A percentile compares a stretch with the other conserved stretches of the same genome.
Conservation (phyloP, 2,888 invertebrate genomes). For the Ichneumoninae sp. region DNA sequence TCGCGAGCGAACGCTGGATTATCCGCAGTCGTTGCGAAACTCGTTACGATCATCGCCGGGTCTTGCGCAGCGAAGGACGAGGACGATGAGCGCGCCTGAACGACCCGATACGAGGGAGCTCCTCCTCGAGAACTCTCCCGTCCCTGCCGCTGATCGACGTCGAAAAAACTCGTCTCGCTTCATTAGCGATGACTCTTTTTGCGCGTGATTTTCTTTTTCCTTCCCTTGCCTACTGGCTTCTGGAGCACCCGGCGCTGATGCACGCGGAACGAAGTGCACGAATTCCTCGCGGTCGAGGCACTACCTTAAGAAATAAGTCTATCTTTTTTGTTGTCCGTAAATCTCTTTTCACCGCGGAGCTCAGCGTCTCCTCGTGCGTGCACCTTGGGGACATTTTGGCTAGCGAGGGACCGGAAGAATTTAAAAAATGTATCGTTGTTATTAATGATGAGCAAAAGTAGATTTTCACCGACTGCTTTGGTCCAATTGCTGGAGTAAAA, state of each 20-base stretch:
- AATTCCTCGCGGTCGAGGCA: constrained; percentile 59
- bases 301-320: neutral
- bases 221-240: constrained; percentile 8
- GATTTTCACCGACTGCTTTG: neutral
- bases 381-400: neutral
- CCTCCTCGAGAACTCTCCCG: constrained; percentile 1
- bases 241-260: constrained; percentile 41
- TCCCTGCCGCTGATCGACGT: constrained; percentile 60
- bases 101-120: constrained; percentile 29
- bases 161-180: constrained; percentile 78
- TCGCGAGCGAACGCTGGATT: constrained; percentile 48
- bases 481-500: too few relatives aligned
- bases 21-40: constrained; percentile 51
- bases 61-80: neutral
- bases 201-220: constrained; percentile 7
- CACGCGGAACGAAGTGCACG: constrained; percentile 63
- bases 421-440: neutral
- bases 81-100: constrained; percentile 33
- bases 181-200: constrained; percentile 75
- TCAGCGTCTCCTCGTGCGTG: neutral
- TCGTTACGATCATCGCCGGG: constrained; percentile 34
- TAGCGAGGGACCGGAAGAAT: neutral
- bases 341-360: constrained; percentile 41
- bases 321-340: constrained; percentile 20
- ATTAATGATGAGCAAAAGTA: neutral